Base-by-base conservation (phyloP, 2,113 vertebrate species). In the Hyperoodon ampullatus region DNA sequence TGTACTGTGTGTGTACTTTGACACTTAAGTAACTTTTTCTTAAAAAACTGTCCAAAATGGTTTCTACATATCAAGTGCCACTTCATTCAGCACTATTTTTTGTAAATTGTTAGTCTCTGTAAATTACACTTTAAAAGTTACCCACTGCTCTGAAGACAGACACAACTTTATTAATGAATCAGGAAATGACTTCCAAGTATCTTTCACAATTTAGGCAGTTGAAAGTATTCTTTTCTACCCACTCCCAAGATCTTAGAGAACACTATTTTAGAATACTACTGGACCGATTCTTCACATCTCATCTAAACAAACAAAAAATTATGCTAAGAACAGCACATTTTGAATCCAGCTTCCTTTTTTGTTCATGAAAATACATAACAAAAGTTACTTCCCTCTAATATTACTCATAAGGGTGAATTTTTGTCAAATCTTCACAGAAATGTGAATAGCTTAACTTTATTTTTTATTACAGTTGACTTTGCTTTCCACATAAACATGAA, bases 381-480 rank as follows among this genome's bases (percentile, higher is more conserved):
- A 75, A 88, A 98, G 91, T 90, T 93, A 96, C 92, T 97, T 97
- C 81, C 75, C 53, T 97, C 81, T 65, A 81, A 39, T 39, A 85
- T 91, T 74, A 66, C 1, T n/a, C 47, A 65, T 21, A 92, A 78
- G 11, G 33, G 16, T 97, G 94, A 98, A 91, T 89, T 85, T 96
- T 63, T 21, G 87, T 89, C 98, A 58, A 78, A 95, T 84, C 90
- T 97, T 96, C 92, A 98, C 98, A 98, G 75, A 97, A 98, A 98
- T 98, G 98, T 99, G 98, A 97, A 98, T 96, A 97, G 97, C 95
- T 81, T 93, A 96, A 97, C 84, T 98, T 98, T 28, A 92, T 96
- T 97, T 98, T 93, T 97, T 92, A 96, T 97, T 97, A 90, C 94
- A 97, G 97, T 58, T 97, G 93, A 98, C 93, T 96, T 94, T 93